A percentile compares a stretch with the other conserved stretches of the same genome.
phyloP scores from a whole-genome alignment of 2,113 vertebrate genomes.

The Calidris pygmaea region DNA sequence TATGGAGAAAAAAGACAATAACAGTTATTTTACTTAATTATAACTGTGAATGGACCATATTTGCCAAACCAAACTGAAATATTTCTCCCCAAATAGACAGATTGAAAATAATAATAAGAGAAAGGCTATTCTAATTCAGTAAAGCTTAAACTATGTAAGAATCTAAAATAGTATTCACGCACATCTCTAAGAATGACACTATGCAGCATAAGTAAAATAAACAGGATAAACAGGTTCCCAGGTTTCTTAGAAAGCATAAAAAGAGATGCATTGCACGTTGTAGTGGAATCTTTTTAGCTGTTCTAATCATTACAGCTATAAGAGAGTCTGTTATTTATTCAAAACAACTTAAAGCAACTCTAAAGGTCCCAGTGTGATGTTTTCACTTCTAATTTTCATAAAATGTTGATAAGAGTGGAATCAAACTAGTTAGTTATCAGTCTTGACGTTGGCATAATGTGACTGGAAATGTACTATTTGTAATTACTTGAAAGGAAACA shows the following conservation, averaged over 20 bases:
- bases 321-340: constrained; percentile 70
- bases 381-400: constrained; percentile 75
- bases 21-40: background rate
- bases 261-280: background rate
- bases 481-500: constrained; percentile 82
- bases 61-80: background rate
- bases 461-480: constrained; percentile 76
- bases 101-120: background rate
- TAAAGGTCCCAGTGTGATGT: constrained; percentile 73
- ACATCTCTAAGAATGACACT: background rate
- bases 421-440: constrained; percentile 77
- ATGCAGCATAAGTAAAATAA: background rate
- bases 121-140: background rate
- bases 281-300: constrained; percentile 18
- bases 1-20: background rate
- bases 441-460: constrained; percentile 65
- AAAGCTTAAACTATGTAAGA: background rate
- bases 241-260: background rate
- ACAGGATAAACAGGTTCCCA: background rate
- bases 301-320: constrained; percentile 44
- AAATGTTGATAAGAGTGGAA: constrained; percentile 76
- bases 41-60: background rate
- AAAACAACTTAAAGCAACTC: constrained; percentile 77
- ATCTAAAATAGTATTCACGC: background rate
- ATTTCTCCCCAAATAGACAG: background rate